These are phyloP conservation scores for Scaptomyza graminum DNA, from an alignment of 1,140 invertebrate genomes.

Conservation along the genomic window DNA sequence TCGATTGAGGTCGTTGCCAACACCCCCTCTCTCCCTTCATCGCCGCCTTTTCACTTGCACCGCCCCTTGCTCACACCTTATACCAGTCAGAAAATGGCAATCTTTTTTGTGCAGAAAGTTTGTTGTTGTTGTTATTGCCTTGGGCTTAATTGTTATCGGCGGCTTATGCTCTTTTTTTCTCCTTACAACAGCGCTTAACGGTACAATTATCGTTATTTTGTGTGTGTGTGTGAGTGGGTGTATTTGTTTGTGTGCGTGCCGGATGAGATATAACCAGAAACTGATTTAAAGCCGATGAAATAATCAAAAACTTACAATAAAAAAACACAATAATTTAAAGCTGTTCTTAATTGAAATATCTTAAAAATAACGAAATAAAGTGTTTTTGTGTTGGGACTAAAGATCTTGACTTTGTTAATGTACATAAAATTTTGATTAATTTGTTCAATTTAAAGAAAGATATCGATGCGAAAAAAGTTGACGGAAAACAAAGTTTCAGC, in stretches of 20 bases:
- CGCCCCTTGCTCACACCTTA: background rate
- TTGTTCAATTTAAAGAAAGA: no score
- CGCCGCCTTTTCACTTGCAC: no score
- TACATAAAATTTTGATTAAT: no score
- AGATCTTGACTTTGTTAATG: no score
- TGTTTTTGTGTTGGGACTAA: no score
- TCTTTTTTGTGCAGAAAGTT: slow-evolving; percentile 10
- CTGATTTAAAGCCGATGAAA: background rate
- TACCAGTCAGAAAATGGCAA: background rate
- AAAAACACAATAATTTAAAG: no score
- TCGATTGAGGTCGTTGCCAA: slow-evolving; percentile 17
- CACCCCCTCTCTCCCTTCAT: background rate
- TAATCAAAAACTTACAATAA: no score
- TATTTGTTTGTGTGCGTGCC: background rate
- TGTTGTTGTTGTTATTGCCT: slow-evolving; percentile 26
- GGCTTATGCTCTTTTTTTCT: slow-evolving; percentile 53
- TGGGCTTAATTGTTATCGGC: slow-evolving; percentile 70
- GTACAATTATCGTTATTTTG: slow-evolving; percentile 57
- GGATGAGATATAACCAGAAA: background rate
- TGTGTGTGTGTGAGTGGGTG: slow-evolving; percentile 21
- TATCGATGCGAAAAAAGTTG: no score
- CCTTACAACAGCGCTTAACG: slow-evolving; percentile 61
- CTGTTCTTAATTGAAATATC: no score
- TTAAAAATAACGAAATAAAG: no score
- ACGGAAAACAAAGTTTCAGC: no score